Base-by-base conservation (phyloP, 1,140 invertebrate genomes). In the Latrodectus geometricus region DNA sequence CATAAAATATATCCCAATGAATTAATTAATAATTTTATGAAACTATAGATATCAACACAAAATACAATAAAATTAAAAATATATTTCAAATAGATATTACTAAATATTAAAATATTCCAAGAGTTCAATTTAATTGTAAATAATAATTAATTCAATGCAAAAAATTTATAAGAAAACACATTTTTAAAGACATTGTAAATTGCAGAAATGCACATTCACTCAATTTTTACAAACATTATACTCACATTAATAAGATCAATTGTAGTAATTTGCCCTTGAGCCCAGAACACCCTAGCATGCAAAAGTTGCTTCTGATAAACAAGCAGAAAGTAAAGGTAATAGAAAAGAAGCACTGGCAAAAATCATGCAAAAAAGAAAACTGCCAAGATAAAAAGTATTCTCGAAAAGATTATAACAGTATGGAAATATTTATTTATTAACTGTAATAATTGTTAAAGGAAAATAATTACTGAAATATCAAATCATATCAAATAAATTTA, bases 231-330 rank as follows among this genome's bases (percentile, higher is more conserved):
- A 49, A 69, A 20, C 56, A 85, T 68, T 61, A 56, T 88, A 89
- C 89, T 88, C 89, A 89, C 89, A 87, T 89, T 70, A 81, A 35
- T 86, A 69, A 87, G 78, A 61, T 79, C 85, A 70, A 83, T 69
- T 17, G 78, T 74, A 68, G 79, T 78, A 69, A 86, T 35, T 78
- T 87, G 86, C 81, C 77, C 74, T 78, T 88, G 81, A 54, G 78
- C 87, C 88, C 88, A 88, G 77, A 86, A 88, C 69, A 86, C 79
- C 65, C 87, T 77, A 70, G 88, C 88, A 77, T 88, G 75, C 73
- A 86, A 80, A 70, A 88, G 79, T 85, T 88, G 88, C 78, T 88
- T 88, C 88, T 88, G 83, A 87, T 82, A 88, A 80, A 72, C 50
- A 81, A 88, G 86, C 88, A 83, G 78, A 86, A 86, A 82, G 75